Percentiles rank a stretch among this genome's conserved stretches.
phyloP scores from a whole-genome alignment of 2,888 invertebrate genomes.

The Xanthia icteritia region DNA sequence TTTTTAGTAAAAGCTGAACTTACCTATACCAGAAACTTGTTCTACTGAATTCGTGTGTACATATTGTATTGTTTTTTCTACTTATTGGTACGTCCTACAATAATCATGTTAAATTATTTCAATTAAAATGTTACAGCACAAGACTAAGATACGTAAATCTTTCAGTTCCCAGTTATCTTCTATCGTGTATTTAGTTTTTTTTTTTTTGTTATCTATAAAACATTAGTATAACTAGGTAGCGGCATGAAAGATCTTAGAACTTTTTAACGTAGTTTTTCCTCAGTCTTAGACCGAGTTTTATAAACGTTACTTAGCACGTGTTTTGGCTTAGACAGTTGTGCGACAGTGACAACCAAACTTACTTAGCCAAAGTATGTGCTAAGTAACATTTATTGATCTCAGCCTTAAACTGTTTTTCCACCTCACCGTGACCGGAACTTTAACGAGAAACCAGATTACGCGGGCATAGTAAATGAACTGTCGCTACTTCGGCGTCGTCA shows the following conservation, averaged over 20 bases:
- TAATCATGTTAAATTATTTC: slow-evolving; percentile 3
- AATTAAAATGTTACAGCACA: background rate
- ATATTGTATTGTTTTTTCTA: background rate
- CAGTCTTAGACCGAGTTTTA: background rate
- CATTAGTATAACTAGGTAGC: background rate
- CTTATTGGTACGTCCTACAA: background rate
- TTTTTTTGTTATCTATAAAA: too few species aligned
- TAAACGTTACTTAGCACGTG: background rate
- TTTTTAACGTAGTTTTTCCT: background rate
- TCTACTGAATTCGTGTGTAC: background rate
- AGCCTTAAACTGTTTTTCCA: too few species aligned
- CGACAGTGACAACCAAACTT: too few species aligned
- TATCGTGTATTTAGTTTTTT: background rate
- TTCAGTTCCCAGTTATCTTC: background rate
- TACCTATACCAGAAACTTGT: background rate
- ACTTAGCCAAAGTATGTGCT: background rate
- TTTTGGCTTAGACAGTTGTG: background rate
- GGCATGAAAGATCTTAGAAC: background rate
- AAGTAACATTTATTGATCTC: background rate
- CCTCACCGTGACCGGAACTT: too few species aligned
- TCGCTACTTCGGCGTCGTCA: too few species aligned
- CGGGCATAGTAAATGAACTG: too few species aligned
- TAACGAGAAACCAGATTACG: too few species aligned
- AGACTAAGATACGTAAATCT: background rate
- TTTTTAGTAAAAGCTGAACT: background rate